These are phyloP conservation scores for Pristionchus arcanus DNA, from an alignment of 2,888 invertebrate genomes.

Conservation along the genomic window DNA sequence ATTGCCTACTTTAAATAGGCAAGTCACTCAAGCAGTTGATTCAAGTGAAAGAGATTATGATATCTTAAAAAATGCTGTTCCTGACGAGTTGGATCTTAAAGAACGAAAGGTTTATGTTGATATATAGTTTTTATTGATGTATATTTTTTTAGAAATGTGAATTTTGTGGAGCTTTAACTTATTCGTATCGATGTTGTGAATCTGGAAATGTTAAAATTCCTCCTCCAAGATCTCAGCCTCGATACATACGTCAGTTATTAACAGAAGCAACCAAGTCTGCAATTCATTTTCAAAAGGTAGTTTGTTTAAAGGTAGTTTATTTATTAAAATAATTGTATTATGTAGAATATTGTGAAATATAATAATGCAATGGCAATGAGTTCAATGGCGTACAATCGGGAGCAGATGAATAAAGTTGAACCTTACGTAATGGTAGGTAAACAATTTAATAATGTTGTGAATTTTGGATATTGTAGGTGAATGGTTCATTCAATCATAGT, in stretches of 20 bases:
- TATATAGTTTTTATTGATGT: background rate
- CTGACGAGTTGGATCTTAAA: background rate
- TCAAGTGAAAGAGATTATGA: too few relatives aligned
- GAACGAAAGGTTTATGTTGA: background rate
- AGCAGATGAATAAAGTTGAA: background rate
- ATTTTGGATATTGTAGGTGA: background rate
- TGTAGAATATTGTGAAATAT: background rate
- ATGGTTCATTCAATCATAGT: background rate
- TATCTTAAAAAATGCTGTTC: background rate
- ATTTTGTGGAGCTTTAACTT: background rate
- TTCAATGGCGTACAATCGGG: background rate
- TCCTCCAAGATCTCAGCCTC: background rate
- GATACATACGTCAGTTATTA: background rate
- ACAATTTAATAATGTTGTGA: background rate
- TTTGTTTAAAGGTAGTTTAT: background rate
- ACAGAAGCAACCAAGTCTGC: background rate
- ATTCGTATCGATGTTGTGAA: background rate
- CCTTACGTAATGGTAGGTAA: background rate
- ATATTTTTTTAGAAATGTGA: background rate
- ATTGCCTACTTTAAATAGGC: too few relatives aligned
- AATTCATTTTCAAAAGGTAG: background rate
- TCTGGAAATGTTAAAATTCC: background rate
- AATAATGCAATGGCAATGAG: background rate
- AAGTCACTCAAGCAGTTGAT: too few relatives aligned
- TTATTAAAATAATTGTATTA: background rate